Percentiles rank a stretch among this genome's conserved stretches.
Evolutionary conservation across 1,140 invertebrate genomes (phyloP).

Genomic region (Amyelois transitella): DNA sequence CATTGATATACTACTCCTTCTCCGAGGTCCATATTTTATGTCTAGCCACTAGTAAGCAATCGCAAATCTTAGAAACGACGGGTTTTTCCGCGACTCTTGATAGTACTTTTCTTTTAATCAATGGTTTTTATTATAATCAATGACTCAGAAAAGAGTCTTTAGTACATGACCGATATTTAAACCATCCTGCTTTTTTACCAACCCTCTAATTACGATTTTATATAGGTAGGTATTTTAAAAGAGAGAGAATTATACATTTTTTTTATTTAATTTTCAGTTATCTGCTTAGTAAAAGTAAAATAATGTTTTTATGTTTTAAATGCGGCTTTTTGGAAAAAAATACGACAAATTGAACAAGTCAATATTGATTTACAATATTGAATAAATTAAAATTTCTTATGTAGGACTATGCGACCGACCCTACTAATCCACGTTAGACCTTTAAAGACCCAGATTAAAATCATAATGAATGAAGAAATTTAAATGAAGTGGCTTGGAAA

Average conservation of each 20-base stretch:
- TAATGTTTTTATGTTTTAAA: too few species aligned
- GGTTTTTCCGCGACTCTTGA: neutral
- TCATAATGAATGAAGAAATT: constrained; percentile 8
- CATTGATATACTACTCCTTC: neutral
- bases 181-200: too few species aligned
- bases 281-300: too few species aligned
- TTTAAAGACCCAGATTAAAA: constrained; percentile 4
- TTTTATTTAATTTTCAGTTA: too few species aligned
- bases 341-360: neutral
- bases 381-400: neutral
- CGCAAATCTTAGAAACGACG: neutral
- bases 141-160: too few species aligned
- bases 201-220: too few species aligned
- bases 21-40: neutral
- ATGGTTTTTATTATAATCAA: neutral
- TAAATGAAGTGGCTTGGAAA: constrained; percentile 1
- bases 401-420: neutral
- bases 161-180: too few species aligned
- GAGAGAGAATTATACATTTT: too few species aligned
- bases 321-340: too few species aligned
- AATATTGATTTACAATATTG: neutral
- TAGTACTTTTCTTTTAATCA: neutral
- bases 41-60: neutral
- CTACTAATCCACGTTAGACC: constrained; percentile 1
- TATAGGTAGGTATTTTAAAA: too few species aligned